Percentiles rank a stretch among this genome's conserved stretches.
phyloP scores from a whole-genome alignment of 1,140 invertebrate genomes.

The Heliothis virescens region DNA sequence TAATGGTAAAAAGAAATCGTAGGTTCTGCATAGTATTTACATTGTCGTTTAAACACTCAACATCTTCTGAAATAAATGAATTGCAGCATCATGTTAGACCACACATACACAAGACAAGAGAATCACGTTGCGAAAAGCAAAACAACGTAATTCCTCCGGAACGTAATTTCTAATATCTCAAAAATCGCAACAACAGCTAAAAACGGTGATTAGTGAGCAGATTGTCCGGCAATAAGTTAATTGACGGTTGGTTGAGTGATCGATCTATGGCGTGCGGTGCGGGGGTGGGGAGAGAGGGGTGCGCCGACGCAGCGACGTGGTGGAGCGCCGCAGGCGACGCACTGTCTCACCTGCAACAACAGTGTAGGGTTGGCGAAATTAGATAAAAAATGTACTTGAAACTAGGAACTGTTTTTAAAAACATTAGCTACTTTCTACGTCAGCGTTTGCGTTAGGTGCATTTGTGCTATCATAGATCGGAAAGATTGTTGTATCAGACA shows the following conservation, averaged over 20 bases:
- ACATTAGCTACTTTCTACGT: neutral
- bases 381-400: too few species aligned
- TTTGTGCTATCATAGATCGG: too few species aligned
- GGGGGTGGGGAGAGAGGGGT: conserved; percentile 47
- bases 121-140: neutral
- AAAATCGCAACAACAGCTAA: conserved; percentile 34
- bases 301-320: conserved; percentile 65
- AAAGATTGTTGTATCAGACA: too few species aligned
- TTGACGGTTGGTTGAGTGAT: conserved; percentile 70
- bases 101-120: neutral
- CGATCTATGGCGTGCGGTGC: conserved; percentile 65
- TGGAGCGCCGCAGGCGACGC: conserved; percentile 71
- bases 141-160: neutral
- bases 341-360: conserved; percentile 68
- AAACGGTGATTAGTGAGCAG: conserved; percentile 46
- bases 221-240: conserved; percentile 65
- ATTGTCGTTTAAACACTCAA: too few species aligned
- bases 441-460: too few species aligned
- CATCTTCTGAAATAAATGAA: neutral
- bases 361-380: conserved; percentile 56
- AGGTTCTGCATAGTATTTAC: too few species aligned
- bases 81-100: neutral
- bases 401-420: conserved; percentile 28
- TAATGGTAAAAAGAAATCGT: too few species aligned
- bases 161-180: conserved; percentile 25